Conservation (phyloP, 2,113 vertebrate genomes). For the Genyomyrus donnyi region DNA sequence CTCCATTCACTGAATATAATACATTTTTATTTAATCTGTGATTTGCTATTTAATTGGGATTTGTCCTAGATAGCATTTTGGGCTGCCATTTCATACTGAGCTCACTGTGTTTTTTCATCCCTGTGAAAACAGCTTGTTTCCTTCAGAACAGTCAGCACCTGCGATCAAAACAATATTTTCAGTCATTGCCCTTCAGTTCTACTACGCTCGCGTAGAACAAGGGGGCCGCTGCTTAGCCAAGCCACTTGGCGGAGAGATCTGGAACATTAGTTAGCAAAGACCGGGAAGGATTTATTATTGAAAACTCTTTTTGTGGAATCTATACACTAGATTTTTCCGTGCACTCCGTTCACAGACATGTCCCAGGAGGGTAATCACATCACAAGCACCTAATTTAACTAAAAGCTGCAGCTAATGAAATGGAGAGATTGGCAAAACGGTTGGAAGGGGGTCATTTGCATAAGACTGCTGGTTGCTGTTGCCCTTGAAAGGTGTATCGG, state of each 20-base stretch:
- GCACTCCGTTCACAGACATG: not conserved
- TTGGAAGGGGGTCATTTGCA: conserved; percentile 6
- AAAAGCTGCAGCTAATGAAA: not conserved
- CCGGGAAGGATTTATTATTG: not conserved
- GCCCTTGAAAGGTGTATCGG: not conserved
- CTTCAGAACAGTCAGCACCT: not conserved
- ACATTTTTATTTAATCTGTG: not conserved
- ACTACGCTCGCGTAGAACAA: too few relatives aligned
- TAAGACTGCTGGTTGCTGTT: not conserved
- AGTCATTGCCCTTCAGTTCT: not conserved
- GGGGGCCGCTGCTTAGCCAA: not conserved
- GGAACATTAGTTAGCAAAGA: not conserved
- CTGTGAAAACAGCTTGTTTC: not conserved
- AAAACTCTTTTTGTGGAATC: not conserved
- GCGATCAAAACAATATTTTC: not conserved
- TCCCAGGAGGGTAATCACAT: not conserved
- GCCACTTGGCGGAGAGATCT: not conserved
- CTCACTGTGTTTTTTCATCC: not conserved
- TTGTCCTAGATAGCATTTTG: not conserved
- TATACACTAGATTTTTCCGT: not conserved
- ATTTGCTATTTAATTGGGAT: not conserved
- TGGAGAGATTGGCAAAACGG: not conserved
- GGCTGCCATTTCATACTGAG: not conserved
- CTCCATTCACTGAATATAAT: too few relatives aligned
- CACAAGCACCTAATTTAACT: not conserved